Base-by-base conservation (phyloP, 2,797 vertebrate genomes). In the Neopelma chrysocephalum region DNA sequence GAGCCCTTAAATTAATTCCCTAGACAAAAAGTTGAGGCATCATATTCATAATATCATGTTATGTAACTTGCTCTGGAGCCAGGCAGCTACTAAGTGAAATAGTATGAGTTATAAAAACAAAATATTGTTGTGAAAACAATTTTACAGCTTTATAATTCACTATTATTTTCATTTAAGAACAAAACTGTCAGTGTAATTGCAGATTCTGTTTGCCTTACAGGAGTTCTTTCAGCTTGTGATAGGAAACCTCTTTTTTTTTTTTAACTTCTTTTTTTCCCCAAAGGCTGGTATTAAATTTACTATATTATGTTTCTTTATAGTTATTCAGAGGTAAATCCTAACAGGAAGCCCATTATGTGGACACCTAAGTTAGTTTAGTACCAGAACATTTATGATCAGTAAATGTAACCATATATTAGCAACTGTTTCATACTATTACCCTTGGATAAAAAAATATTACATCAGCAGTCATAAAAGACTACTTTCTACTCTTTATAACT, bases 141-240 rank as follows among this genome's bases (percentile, higher is more conserved):
- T 95, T 97, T 97, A 95, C 82, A 95, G 76, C 91, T 93, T 87
- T 72, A 82, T 92, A 96, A 96, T 95, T 94, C 78, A 90, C 83
- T 85, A 90, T 62, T 93, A 94, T 88, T 95, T 96, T 97, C 89
- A 94, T 94, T 95, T 96, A 85, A 81, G 91, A 94, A 91, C 93
- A 87, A 92, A 92, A 94, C 88, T 97, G 91, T 95, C 96, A 96
- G 78, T 82, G 27, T 54, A 94, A 95, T 60, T 95, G 93, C 69
- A 92, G 76, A 89, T 94, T 91, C 87, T 72, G 62, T 87, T 94
- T 97, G 93, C 95, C 93, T 96, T 80, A 79, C 70, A 95, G 76
- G 92, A 88, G 71, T 94, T 93, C 82, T 89, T 92, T 90, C 83
- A 89, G 88, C 43, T 92, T 73, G 47, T 36, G 87, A 94, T 79